phyloP scores from a whole-genome alignment of 2,888 invertebrate genomes.

The Strigamia maritima region DNA sequence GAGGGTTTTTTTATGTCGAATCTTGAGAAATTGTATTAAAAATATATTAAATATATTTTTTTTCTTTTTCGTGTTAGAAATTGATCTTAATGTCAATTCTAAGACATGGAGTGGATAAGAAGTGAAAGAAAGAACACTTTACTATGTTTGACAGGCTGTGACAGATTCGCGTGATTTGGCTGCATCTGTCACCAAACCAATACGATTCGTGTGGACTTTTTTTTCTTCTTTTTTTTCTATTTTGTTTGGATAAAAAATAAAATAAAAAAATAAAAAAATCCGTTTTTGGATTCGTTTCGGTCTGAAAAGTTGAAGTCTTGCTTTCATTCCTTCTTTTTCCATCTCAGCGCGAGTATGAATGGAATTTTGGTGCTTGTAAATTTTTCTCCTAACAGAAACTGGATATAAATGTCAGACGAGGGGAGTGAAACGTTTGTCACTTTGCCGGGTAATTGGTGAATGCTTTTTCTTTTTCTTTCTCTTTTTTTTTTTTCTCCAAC shows the following conservation, averaged over 20 bases:
- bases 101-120: neutral
- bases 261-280: neutral
- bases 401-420: slow-evolving; percentile 18
- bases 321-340: neutral
- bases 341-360: neutral
- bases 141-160: slow-evolving; percentile 5
- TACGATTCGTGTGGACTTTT: neutral
- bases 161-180: slow-evolving; percentile 1
- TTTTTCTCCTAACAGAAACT: neutral
- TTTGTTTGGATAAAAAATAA: neutral
- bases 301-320: neutral
- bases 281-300: neutral
- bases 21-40: neutral
- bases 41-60: too few species aligned
- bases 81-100: slow-evolving; percentile 3
- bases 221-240: neutral
- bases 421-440: neutral
- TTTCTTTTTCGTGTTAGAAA: neutral
- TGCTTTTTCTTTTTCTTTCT: neutral
- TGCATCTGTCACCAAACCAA: neutral
- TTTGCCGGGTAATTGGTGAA: slow-evolving; percentile 11
- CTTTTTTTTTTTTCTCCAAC: neutral
- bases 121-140: neutral
- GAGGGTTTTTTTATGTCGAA: neutral
- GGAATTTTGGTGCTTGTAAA: neutral